These are phyloP conservation scores for Argyrosomus japonicus DNA, from an alignment of 2,113 vertebrate species.

Conservation along the genomic window DNA sequence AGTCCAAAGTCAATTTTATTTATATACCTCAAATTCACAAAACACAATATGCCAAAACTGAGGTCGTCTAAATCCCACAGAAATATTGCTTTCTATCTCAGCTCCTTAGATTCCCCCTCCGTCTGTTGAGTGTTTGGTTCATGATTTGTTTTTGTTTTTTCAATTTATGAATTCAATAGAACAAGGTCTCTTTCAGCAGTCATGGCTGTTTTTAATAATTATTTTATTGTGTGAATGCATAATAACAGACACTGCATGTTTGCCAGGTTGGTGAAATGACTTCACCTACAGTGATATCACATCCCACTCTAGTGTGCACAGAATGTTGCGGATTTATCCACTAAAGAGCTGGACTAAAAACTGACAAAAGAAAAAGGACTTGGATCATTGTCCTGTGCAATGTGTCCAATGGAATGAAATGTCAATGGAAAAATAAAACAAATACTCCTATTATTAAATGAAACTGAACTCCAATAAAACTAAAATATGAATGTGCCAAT, in stretches of 20 bases:
- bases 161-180: background rate
- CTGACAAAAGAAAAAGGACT: no score
- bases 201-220: background rate
- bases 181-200: background rate
- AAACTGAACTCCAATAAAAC: background rate
- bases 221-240: background rate
- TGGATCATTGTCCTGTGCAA: background rate
- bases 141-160: background rate
- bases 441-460: background rate
- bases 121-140: background rate
- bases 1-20: background rate
- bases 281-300: background rate
- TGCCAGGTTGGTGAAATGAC: background rate
- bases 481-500: background rate
- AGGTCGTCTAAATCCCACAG: background rate
- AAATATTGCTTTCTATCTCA: background rate
- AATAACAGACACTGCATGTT: background rate
- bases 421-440: background rate
- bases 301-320: background rate
- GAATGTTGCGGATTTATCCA: background rate
- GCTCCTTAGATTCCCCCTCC: background rate
- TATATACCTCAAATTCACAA: background rate
- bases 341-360: background rate
- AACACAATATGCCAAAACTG: background rate
- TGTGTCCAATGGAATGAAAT: no score